These are phyloP conservation scores for Drosophila robusta DNA, from an alignment of 2,888 invertebrate genomes.

Conservation along the genomic window DNA sequence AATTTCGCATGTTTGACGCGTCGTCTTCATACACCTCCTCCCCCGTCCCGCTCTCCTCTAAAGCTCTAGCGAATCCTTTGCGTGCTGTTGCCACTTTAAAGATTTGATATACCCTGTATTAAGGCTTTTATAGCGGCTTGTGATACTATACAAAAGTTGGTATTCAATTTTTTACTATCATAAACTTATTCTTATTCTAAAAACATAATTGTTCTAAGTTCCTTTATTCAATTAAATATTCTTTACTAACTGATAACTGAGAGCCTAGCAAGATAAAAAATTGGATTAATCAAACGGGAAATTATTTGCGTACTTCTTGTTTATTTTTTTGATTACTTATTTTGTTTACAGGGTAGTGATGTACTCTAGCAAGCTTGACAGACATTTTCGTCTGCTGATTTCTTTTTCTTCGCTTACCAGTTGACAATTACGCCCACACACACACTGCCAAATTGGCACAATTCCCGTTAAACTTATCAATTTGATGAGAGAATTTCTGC, in stretches of 20 bases:
- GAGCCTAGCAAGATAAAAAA: too few relatives aligned
- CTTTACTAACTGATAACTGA: too few relatives aligned
- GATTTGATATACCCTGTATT: slow-evolving; percentile 28
- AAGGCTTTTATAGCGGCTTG: not conserved
- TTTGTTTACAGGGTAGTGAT: not conserved
- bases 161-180: too few relatives aligned
- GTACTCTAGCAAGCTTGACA: not conserved
- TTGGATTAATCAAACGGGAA: too few relatives aligned
- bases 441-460: slow-evolving; percentile 72
- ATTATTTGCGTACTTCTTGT: too few relatives aligned
- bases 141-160: not conserved
- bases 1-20: slow-evolving; percentile 77
- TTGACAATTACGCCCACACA: slow-evolving; percentile 60
- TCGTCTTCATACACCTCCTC: slow-evolving; percentile 33
- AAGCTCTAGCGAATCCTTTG: slow-evolving; percentile 36
- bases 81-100: slow-evolving; percentile 55
- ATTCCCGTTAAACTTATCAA: slow-evolving; percentile 79
- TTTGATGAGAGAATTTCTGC: slow-evolving; percentile 64
- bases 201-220: too few relatives aligned
- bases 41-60: not conserved
- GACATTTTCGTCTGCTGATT: not conserved
- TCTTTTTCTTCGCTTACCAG: slow-evolving; percentile 26
- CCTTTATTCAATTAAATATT: not conserved
- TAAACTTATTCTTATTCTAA: too few relatives aligned
- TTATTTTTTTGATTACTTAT: not conserved